phyloP scores from a whole-genome alignment of 2,888 invertebrate species.

The Miltochrista miniata region DNA sequence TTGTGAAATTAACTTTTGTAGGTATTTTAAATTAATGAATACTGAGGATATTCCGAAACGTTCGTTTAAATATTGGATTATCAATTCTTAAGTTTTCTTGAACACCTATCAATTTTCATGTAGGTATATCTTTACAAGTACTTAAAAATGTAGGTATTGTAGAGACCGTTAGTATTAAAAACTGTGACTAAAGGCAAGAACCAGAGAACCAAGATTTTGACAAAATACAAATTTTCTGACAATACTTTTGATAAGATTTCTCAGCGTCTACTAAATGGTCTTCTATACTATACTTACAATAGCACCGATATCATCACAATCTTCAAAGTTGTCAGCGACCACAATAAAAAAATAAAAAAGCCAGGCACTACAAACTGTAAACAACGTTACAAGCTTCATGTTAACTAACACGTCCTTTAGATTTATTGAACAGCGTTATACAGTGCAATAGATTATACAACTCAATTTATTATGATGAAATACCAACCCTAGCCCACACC shows the following conservation, averaged over 20 bases:
- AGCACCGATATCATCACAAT: conserved; percentile 23
- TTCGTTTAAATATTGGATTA: conserved; percentile 6
- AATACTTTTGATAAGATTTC: too few species aligned
- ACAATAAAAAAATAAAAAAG: conserved; percentile 19
- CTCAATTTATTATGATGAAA: conserved; percentile 30
- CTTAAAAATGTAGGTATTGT: too few species aligned
- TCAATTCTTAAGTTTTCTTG: too few species aligned
- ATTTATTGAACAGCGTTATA: conserved; percentile 29
- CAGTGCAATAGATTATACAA: conserved; percentile 17
- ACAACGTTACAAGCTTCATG: conserved; percentile 19
- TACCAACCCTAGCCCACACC: conserved; percentile 22
- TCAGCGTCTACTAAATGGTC: too few species aligned
- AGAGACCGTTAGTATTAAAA: too few species aligned
- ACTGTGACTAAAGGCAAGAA: too few species aligned
- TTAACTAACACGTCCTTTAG: conserved; percentile 31
- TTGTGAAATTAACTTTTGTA: conserved; percentile 30
- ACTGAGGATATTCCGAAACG: conserved; percentile 29
- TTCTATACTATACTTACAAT: conserved; percentile 4
- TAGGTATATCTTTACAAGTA: too few species aligned
- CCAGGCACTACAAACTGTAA: too few species aligned
- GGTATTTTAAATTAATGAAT: neutral
- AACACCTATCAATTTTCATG: too few species aligned
- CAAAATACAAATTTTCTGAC: too few species aligned
- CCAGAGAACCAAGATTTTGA: too few species aligned
- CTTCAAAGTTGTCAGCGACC: conserved; percentile 18